Base-by-base conservation (phyloP, 2,888 invertebrate genomes). In the Pristionchus maxplancki region DNA sequence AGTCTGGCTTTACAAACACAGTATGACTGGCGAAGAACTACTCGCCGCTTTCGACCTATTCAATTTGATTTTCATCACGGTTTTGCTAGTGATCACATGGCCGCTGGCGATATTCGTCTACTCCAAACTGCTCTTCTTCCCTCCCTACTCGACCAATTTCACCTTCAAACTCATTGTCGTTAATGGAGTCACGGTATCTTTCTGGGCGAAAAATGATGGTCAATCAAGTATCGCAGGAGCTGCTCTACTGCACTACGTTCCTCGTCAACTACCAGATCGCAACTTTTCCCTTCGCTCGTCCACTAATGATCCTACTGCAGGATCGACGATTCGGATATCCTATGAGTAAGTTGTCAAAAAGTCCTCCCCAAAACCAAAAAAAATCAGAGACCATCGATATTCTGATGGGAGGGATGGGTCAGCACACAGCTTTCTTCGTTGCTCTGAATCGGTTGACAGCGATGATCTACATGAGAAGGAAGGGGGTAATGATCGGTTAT, bases 31-130 rank as follows among this genome's bases (percentile, higher is more conserved):
- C 6, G 24, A 74, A 40, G 74, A 74, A 24, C 74, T 74, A 5
- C 40, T 74, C 3, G 74, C 1, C 1, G 74, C 74, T 9, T 74
- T 74, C 40, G 74, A 74, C 20, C 24, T 40, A 1, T 40, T 74
- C 40, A 74, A 74, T 24, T 2, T 40, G 0, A 0, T 74, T 9
- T 74, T 74, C 40, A 74, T 74, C 74, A 40, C 74, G 1, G 40
- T 71, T 11, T 28, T 31, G 8, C 74, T 74, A 24, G 24, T 74
- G 40, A 40, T 74, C 3, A 74, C 74, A 24, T 40, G 37, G 74
- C 74, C 74, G 1, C 74, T 74, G 40, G 74, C 74, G 24, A 74
- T 74, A 31, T 74, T 74, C 24, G 74, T 74, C 3, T 74, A 74
- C 74, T 37, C 74, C 13, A 74, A 74, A 24, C n/a, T 74, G 37